Base-by-base conservation (phyloP, 2,888 invertebrate species). In the Lissonota sp. region DNA sequence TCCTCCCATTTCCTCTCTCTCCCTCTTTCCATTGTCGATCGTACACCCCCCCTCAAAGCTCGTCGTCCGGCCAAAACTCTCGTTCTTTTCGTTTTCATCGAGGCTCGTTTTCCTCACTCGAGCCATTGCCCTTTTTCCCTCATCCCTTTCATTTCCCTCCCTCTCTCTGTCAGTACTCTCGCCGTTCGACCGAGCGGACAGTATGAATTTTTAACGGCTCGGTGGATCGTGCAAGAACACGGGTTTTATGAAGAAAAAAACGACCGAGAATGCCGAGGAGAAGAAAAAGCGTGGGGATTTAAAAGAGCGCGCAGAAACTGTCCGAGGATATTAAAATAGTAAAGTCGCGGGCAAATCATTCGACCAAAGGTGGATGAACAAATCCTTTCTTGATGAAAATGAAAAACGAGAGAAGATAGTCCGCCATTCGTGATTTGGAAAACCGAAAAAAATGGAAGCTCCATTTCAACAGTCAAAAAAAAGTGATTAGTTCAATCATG, bases 191-290 rank as follows among this genome's bases (percentile, higher is more conserved):
- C 64, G 40, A 60, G 37, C 70, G 55, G 66, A 40, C 53, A 60
- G 64, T 75, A 66, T 75, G 79, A 75, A 79, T 75, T 79, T 79
- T 75, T 75, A 75, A 79, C 70, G 79, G 79, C 14, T 62, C 75
- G 75, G 14, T 76, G 75, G 69, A 44, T 69, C 62, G 75, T 76
- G 75, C 62, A 64, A 73, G 63, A 79, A 73, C 69, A 74, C 57
- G 57, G 73, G 79, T 73, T 79, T 66, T 2, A 39, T 4, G 57
- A 10, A 37, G 67, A 60, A 14, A 44, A 67, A 26, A 14, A 66
- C 12, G 44, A 8, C 39, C 37, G 8, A 55, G 64, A 16, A 40
- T 37, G 58, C 39, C 26, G 12, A 26, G 37, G 69, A 51, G 67
- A 55, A 51, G 44, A 57, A 57, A 57, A 26, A 57, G 49, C 42